phyloP scores from a whole-genome alignment of 1,140 invertebrate genomes.

The Eumaeus atala region DNA sequence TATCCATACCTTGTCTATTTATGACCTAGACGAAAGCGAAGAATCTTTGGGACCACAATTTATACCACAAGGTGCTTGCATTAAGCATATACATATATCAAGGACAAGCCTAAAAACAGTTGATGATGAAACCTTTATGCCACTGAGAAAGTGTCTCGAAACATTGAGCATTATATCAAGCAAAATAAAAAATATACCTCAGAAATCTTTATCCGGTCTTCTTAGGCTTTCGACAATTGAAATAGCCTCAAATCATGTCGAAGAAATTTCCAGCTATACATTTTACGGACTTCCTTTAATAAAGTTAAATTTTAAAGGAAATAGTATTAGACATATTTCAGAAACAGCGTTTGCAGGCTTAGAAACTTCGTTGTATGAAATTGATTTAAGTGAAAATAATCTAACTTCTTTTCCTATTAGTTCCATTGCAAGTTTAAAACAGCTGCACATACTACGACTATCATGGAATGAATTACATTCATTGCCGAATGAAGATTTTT shows the following conservation, averaged over 20 bases:
- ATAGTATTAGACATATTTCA: conserved; percentile 84
- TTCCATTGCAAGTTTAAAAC: conserved; percentile 83
- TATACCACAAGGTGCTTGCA: conserved; percentile 77
- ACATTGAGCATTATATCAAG: conserved; percentile 87
- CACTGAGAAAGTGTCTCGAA: conserved; percentile 84
- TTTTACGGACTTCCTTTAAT: conserved; percentile 88
- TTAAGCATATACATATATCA: conserved; percentile 87
- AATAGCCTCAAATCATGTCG: conserved; percentile 90
- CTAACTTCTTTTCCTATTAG: conserved; percentile 87
- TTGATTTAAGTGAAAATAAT: conserved; percentile 91
- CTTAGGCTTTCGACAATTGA: conserved; percentile 83
- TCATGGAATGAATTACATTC: conserved; percentile 85
- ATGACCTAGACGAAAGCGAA: conserved; percentile 58
- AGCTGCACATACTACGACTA: conserved; percentile 82
- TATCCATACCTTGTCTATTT: conserved; percentile 57
- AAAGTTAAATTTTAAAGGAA: conserved; percentile 89
- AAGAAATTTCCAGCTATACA: conserved; percentile 87
- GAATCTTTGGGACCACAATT: conserved; percentile 62
- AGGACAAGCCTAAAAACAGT: conserved; percentile 86
- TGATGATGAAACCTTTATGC: conserved; percentile 82
- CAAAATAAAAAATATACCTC: conserved; percentile 86
- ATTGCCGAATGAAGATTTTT: conserved; percentile 81
- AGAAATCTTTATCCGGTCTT: conserved; percentile 84
- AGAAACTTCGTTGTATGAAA: conserved; percentile 85
- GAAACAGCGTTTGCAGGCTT: conserved; percentile 91